These are phyloP conservation scores for Trichosurus vulpecula DNA, from an alignment of 2,797 vertebrate species.

Conservation along the genomic window DNA sequence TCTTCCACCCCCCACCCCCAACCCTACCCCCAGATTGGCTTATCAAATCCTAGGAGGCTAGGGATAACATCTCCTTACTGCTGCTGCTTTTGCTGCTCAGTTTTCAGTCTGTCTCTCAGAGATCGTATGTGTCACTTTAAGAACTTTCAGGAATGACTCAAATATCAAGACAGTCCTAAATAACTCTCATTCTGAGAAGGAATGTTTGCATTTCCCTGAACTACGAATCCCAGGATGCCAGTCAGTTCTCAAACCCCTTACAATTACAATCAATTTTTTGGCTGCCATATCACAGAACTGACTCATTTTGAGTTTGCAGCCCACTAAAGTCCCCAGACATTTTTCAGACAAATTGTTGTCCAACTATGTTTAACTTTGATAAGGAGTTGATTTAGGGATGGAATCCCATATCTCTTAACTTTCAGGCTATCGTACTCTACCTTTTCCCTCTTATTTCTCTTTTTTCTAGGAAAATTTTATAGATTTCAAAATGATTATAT, in stretches of 20 bases:
- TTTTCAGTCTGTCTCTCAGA: neutral
- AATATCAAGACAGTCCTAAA: neutral
- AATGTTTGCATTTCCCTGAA: neutral
- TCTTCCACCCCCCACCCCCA: neutral
- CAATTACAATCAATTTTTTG: neutral
- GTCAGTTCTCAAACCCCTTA: neutral
- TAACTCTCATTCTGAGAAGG: neutral
- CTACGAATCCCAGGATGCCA: neutral
- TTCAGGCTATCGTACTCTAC: neutral
- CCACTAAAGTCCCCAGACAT: neutral
- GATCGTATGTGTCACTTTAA: neutral
- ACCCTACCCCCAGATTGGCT: neutral
- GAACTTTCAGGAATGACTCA: neutral
- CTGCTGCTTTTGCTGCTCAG: neutral
- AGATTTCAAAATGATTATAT: neutral
- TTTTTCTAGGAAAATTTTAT: neutral
- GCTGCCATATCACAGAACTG: neutral
- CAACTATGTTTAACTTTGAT: neutral
- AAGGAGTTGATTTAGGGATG: neutral
- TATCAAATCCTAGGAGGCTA: neutral
- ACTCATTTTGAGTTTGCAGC: neutral
- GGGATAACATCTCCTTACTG: neutral
- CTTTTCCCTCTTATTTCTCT: neutral
- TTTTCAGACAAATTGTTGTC: neutral
- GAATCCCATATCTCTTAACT: neutral